Base-by-base conservation (phyloP, 2,113 vertebrate species). In the Crotalus tigris region DNA sequence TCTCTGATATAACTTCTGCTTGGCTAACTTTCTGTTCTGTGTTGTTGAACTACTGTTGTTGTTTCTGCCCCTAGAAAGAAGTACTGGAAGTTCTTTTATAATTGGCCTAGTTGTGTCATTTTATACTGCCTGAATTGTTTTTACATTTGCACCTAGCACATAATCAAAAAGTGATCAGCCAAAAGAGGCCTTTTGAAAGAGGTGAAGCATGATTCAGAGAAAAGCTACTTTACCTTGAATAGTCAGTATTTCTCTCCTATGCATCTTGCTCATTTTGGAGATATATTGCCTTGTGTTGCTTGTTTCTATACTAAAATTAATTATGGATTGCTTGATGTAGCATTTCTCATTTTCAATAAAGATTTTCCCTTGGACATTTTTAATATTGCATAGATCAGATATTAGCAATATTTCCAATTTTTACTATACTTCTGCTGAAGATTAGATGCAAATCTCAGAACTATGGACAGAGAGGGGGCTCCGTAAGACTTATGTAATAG, bases 1-100 rank as follows among this genome's bases (percentile, higher is more conserved):
- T 92, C 54, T 95, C 90, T 91, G 1, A 0, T 91, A 94, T 94
- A 97, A 95, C 97, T 46, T 57, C 69, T 93, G 90, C 87, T 39
- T 75, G 88, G n/a, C 88, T 91, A 90, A 24, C 85, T 26, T 59
- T 88, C 19, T 89, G 33, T 1, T 81, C 0, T 39, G 9, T 94
- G 94, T 94, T 19, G 33, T 86, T 94, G 92, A 95, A 94, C 15
- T 64, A 94, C 88, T 21, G 95, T 54, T 92, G 13, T 86, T 92
- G 58, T 58, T 69, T 91, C 53, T 90, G 87, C 94, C 13, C 94
- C 49, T 58, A 55, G 69, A 92, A 93, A 2, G 3, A 85, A 5
- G 3, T 91, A 0, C 59, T 92, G 55, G 58, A 91, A 46, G 59
- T 92, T 21, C 11, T 90, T 95, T 89, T 21, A 17, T 90, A 12